These are phyloP conservation scores for Caradrina clavipalpis DNA, from an alignment of 2,888 invertebrate genomes.

Conservation along the genomic window DNA sequence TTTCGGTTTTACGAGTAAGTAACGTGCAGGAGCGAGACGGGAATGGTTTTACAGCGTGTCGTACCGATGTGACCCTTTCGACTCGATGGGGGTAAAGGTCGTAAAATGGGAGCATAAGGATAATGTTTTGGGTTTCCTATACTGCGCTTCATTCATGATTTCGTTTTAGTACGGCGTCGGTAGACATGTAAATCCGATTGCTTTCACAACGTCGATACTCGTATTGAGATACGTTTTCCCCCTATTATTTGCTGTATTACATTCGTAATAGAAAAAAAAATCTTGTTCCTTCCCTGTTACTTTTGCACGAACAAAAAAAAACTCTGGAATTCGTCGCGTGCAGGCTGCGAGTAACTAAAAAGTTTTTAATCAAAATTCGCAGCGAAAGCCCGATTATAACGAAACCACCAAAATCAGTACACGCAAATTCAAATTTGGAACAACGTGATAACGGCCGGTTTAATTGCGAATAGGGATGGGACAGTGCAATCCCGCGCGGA, in stretches of 20 bases:
- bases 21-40: conserved; percentile 80
- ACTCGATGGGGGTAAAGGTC: conserved; percentile 90
- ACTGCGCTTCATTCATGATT: conserved; percentile 91
- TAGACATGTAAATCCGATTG: conserved; percentile 90
- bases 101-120: conserved; percentile 91
- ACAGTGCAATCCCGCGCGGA: conserved; percentile 68
- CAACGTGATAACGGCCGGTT: conserved; percentile 81
- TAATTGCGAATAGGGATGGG: conserved; percentile 84
- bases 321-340: conserved; percentile 40
- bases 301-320: conserved; percentile 38
- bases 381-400: conserved; percentile 64
- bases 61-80: conserved; percentile 89
- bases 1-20: conserved; percentile 82
- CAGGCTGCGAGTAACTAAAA: conserved; percentile 38
- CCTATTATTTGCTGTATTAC: conserved; percentile 86
- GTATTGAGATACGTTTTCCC: conserved; percentile 79
- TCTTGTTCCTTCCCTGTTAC: conserved; percentile 35
- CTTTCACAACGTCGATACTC: conserved; percentile 85
- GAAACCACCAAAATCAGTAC: conserved; percentile 68
- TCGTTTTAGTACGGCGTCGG: conserved; percentile 88
- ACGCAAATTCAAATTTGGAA: conserved; percentile 83
- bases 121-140: conserved; percentile 91
- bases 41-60: conserved; percentile 86
- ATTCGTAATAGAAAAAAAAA: conserved; percentile 82
- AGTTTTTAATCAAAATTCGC: conserved; percentile 63